These are phyloP conservation scores for Rotaria magnacalcarata DNA, from an alignment of 2,888 invertebrate species.

Conservation along the genomic window DNA sequence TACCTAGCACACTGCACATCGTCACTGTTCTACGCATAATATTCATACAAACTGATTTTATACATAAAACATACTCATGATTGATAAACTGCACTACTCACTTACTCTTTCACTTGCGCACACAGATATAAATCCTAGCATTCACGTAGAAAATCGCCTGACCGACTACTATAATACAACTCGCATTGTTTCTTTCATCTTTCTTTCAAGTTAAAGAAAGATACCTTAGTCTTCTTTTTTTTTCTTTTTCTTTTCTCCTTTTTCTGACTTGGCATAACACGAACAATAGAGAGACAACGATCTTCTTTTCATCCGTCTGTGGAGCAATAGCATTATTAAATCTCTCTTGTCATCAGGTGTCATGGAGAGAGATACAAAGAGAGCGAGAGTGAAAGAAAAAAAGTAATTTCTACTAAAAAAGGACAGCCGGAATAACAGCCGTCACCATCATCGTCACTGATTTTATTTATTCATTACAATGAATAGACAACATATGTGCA, in stretches of 20 bases:
- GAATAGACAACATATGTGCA: conserved; percentile 18
- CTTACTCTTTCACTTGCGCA: not conserved
- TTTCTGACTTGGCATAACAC: conserved; percentile 9
- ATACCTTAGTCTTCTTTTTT: conserved; percentile 15
- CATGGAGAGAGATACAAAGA: not conserved
- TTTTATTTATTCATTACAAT: conserved; percentile 14
- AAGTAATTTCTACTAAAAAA: conserved; percentile 23
- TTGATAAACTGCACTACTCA: conserved; percentile 15
- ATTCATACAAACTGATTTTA: not conserved
- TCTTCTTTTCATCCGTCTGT: conserved; percentile 16
- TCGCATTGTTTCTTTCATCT: conserved; percentile 25
- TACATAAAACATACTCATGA: conserved; percentile 18
- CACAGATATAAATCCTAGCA: not conserved
- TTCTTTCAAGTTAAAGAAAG: conserved; percentile 14
- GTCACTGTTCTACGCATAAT: not conserved
- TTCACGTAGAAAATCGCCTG: conserved; percentile 10
- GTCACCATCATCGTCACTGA: not conserved
- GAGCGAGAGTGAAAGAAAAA: not conserved
- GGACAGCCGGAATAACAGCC: conserved; percentile 6
- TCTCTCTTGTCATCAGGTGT: conserved; percentile 31
- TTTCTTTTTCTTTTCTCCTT: not conserved
- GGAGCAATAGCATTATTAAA: conserved; percentile 2
- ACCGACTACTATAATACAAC: not conserved
- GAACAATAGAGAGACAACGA: conserved; percentile 23
- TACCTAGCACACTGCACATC: not conserved